These are phyloP conservation scores for Hippoglossus stenolepis DNA, from an alignment of 2,113 vertebrate genomes.

Conservation along the genomic window DNA sequence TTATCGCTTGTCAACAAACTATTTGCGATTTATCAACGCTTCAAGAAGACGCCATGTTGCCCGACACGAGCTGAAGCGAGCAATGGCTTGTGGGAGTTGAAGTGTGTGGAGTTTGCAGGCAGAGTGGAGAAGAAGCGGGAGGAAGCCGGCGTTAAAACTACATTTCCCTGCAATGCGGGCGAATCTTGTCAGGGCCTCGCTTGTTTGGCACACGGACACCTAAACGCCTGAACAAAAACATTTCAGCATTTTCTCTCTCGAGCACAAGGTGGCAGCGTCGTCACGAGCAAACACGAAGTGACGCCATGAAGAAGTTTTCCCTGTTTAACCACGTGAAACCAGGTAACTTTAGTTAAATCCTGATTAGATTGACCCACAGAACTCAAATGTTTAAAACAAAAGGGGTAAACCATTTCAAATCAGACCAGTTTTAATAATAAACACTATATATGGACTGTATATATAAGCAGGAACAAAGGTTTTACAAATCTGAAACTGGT, in stretches of 20 bases:
- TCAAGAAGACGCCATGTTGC: conserved; percentile 75
- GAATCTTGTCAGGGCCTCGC: background rate
- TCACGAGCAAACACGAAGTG: background rate
- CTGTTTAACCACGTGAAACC: background rate
- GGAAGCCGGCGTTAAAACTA: conserved; percentile 25
- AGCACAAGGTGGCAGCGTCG: conserved; percentile 64
- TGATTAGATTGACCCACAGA: background rate
- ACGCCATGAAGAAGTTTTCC: background rate
- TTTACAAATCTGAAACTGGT: background rate
- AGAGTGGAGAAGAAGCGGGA: fast-evolving
- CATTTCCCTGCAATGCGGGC: conserved; percentile 21
- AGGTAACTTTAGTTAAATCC: background rate
- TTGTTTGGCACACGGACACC: conserved; percentile 47
- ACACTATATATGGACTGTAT: background rate
- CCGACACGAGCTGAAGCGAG: conserved; percentile 9
- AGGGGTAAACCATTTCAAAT: background rate
- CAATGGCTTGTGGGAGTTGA: conserved; percentile 59
- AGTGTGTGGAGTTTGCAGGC: conserved; percentile 56
- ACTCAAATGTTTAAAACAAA: background rate
- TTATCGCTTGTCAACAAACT: conserved; percentile 57
- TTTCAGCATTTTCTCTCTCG: background rate
- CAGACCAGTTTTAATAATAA: background rate
- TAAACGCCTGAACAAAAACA: conserved; percentile 64
- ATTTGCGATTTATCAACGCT: conserved; percentile 65
- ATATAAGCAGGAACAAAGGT: background rate